Evolutionary conservation across 2,113 vertebrate genomes (phyloP), one percentile per base, ranked within the genome.

Genomic region (Centropus unirufus): DNA sequence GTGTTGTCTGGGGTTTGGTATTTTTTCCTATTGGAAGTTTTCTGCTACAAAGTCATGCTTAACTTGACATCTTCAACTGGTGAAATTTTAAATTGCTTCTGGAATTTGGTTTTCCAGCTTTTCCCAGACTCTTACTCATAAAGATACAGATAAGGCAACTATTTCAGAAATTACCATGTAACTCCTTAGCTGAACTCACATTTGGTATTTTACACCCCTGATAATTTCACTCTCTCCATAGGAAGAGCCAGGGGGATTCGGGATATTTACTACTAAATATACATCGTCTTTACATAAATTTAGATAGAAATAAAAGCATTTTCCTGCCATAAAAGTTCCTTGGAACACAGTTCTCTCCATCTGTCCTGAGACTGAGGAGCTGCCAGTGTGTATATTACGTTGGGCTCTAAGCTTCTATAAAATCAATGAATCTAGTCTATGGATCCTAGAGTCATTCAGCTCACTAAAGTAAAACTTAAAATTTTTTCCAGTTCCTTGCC

Each of bases 1-100:
- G 1, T 1, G n/a, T 2, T 42, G 42, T 32, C 54, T 66, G 39
- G 11, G 10, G 3, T 1, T 2, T 3, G 46, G 17, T 21, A 9
- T 66, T 64, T 85, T 86, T 86, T 73, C 8, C 14, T 47, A 1
- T 9, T 64, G 34, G 52, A 92, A 69, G 12, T 39, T 91, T 91
- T 79, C 52, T 91, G 22, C 44, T 70, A 21, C 40, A 69, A 39
- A 89, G 24, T 63, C 49, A 66, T n/a, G 11, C 12, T 83, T 52
- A 30, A 47, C 87, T 89, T 89, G 44, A 64, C 62, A 91, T 84
- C 12, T 89, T 87, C 44, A 20, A 84, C 34, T 14, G 70, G 21
- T 46, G 17, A 63, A 74, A 52, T 26, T 76, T 94, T 78, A 61
- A 63, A 26, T 69, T 89, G 64, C 57, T 70, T 67, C 40, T 87